phyloP scores from a whole-genome alignment of 2,113 vertebrate genomes.

The Gymnogyps californianus region DNA sequence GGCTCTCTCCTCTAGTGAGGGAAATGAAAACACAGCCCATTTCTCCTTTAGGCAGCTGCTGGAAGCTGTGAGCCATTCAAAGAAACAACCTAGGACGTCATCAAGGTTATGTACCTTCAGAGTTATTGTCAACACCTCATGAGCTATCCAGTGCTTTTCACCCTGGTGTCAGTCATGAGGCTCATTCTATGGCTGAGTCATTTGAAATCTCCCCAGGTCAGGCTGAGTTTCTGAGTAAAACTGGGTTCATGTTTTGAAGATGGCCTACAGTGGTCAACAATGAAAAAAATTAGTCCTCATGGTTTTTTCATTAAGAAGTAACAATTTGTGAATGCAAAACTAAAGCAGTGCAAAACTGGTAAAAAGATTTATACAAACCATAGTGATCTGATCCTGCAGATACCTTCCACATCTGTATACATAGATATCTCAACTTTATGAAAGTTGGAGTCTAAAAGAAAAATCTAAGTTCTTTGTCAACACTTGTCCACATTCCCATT shows the following conservation, averaged over 20 bases:
- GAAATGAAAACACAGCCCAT: neutral
- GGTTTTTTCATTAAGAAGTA: neutral
- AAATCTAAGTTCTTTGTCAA: neutral
- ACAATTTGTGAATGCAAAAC: neutral
- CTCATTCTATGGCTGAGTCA: neutral
- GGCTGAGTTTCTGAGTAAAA: neutral
- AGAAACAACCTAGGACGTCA: neutral
- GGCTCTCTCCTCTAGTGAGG: neutral
- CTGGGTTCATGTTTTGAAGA: neutral
- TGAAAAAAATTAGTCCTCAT: neutral
- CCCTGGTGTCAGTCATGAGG: neutral
- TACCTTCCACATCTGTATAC: neutral
- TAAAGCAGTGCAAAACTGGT: neutral
- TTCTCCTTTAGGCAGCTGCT: neutral
- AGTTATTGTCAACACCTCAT: neutral
- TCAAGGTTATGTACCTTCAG: neutral
- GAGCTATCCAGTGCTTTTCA: neutral
- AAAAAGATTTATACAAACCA: neutral
- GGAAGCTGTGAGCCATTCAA: neutral
- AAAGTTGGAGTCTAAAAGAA: neutral
- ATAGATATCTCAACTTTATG: neutral
- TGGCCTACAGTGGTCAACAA: neutral
- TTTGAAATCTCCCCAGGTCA: neutral
- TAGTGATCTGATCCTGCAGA: neutral
- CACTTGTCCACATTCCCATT: neutral